Evolutionary conservation across 1,140 invertebrate species (phyloP).

Genomic region (Bombyx mandarina): DNA sequence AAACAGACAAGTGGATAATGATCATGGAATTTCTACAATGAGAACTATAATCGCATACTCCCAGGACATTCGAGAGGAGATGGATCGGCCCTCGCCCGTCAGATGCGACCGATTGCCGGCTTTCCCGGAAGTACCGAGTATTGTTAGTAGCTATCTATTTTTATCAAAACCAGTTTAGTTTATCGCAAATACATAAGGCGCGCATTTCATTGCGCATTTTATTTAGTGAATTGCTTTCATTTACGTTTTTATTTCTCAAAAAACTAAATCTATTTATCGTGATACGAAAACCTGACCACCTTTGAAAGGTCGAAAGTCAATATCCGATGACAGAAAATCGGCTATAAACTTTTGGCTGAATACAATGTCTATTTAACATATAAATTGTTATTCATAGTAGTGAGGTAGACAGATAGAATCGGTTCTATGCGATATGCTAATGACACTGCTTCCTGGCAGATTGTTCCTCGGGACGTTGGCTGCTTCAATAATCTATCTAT

Average conservation of each 20-base stretch:
- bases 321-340: conserved; percentile 1
- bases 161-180: background rate
- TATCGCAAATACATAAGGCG: background rate
- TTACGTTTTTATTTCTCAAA: no score
- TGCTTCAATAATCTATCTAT: no score
- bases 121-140: conserved; percentile 38
- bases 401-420: conserved; percentile 9
- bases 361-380: conserved; percentile 18
- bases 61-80: conserved; percentile 49
- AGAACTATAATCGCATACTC: conserved; percentile 62
- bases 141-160: conserved; percentile 34
- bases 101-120: conserved; percentile 44
- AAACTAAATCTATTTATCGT: no score
- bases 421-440: conserved; percentile 15
- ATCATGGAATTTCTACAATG: conserved; percentile 39
- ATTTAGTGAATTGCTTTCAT: no score
- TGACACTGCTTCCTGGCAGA: conserved; percentile 18
- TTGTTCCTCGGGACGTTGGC: background rate
- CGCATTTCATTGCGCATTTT: no score
- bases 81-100: conserved; percentile 48
- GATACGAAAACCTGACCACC: no score
- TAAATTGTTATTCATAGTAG: conserved; percentile 12
- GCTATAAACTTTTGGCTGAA: conserved; percentile 11
- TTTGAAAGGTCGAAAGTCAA: no score
- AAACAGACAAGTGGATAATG: conserved; percentile 9